phyloP scores from a whole-genome alignment of 1,140 invertebrate species.

The Tetranychus cinnabarinus region DNA sequence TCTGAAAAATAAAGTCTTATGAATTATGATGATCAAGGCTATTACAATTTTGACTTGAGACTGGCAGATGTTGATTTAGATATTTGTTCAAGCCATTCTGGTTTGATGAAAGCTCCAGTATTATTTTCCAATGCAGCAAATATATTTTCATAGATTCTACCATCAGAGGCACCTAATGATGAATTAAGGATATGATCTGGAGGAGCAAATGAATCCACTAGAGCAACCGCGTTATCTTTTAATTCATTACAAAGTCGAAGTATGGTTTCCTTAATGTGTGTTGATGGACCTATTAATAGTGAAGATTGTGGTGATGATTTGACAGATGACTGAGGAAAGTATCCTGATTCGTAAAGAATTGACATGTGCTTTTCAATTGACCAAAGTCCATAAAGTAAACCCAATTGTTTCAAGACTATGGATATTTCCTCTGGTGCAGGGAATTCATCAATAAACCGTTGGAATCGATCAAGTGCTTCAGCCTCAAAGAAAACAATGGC shows the following conservation, averaged over 20 bases:
- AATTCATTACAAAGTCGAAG: conserved; percentile 34
- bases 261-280: conserved; percentile 23
- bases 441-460: neutral
- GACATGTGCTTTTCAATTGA: conserved; percentile 13
- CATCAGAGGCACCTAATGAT: conserved; percentile 50
- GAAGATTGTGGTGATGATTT: conserved; percentile 13
- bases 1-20: too few relatives aligned
- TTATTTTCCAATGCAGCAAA: conserved; percentile 20
- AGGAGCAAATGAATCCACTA: conserved; percentile 64
- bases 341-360: conserved; percentile 13
- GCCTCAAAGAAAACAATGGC: conserved; percentile 45
- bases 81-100: conserved; percentile 22
- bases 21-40: too few relatives aligned
- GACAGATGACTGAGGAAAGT: conserved; percentile 17
- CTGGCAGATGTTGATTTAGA: conserved; percentile 9
- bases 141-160: conserved; percentile 43
- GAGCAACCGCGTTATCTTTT: conserved; percentile 42
- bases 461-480: conserved; percentile 1
- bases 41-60: neutral
- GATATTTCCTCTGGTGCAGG: conserved; percentile 1
- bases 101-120: conserved; percentile 18
- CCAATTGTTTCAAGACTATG: conserved; percentile 9
- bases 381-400: conserved; percentile 16
- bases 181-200: conserved; percentile 65
- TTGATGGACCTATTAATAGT: conserved; percentile 20